Conservation (phyloP, 2,888 invertebrate species). For the Trachelus troglodyta region DNA sequence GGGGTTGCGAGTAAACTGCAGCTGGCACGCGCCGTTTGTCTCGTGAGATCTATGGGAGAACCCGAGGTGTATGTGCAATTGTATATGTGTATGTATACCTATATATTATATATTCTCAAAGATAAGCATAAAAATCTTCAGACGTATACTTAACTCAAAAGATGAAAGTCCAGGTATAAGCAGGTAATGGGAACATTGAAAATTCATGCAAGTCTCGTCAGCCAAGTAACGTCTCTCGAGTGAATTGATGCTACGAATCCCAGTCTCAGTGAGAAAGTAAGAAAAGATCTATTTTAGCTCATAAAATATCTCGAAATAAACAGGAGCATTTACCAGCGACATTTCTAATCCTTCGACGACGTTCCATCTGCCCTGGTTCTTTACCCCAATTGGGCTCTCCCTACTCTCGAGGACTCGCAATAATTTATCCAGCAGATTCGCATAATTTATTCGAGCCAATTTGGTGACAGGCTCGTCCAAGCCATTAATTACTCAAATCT, state of each 20-base stretch:
- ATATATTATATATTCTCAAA: neutral
- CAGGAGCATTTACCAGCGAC: neutral
- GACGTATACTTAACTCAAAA: neutral
- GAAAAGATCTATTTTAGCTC: neutral
- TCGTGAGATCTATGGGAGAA: conserved; percentile 1
- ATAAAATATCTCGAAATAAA: conserved; percentile 20
- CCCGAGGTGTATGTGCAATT: neutral
- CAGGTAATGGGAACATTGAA: neutral
- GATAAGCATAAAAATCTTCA: neutral
- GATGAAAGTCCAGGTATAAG: neutral
- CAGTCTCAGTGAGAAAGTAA: neutral
- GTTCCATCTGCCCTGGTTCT: conserved; percentile 14
- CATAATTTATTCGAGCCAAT: conserved; percentile 36
- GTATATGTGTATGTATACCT: neutral
- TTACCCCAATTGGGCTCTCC: neutral
- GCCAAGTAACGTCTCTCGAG: neutral
- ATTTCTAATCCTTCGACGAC: conserved; percentile 17
- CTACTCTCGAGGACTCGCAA: conserved; percentile 12
- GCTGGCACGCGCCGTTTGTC: conserved; percentile 26
- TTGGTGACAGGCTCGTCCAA: conserved; percentile 38
- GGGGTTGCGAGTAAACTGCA: conserved; percentile 20
- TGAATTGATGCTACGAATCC: neutral
- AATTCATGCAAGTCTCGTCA: neutral
- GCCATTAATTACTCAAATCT: conserved; percentile 41
- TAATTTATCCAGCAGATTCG: conserved; percentile 9